These are phyloP conservation scores for Candoia aspera DNA, from an alignment of 2,113 vertebrate species.

Conservation along the genomic window DNA sequence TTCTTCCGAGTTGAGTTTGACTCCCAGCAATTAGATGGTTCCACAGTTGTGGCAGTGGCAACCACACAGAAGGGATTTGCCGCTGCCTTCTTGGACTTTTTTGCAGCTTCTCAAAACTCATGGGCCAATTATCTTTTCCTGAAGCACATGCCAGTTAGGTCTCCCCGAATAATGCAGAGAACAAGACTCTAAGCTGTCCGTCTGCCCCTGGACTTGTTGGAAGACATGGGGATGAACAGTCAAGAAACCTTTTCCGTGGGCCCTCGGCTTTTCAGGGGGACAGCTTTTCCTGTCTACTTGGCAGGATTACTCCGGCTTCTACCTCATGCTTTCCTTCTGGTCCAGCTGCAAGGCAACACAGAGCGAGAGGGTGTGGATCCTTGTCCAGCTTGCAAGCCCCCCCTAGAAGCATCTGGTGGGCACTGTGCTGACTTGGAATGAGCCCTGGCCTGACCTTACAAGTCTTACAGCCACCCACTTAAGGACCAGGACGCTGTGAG, in stretches of 20 bases:
- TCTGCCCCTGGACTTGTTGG: neutral
- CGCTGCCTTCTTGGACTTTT: neutral
- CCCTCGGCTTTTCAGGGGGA: neutral
- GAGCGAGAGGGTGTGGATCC: neutral
- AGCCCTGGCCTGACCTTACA: neutral
- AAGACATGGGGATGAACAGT: neutral
- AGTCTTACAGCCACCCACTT: neutral
- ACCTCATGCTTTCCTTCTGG: neutral
- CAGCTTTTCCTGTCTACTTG: too few species aligned
- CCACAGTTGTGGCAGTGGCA: neutral
- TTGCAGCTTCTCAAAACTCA: neutral
- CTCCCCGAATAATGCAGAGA: neutral
- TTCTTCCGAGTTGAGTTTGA: neutral
- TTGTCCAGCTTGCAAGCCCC: neutral
- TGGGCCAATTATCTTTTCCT: neutral
- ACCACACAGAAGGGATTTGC: neutral
- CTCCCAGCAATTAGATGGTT: neutral
- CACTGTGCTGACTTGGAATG: neutral
- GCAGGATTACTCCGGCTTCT: neutral
- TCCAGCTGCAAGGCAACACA: neutral
- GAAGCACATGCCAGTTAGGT: neutral
- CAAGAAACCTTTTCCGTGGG: too few species aligned
- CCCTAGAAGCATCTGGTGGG: neutral
- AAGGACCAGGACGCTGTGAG: neutral
- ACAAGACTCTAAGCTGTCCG: neutral